Evolutionary conservation across 2,113 vertebrate genomes (phyloP).

Genomic region (Cervus canadensis): DNA sequence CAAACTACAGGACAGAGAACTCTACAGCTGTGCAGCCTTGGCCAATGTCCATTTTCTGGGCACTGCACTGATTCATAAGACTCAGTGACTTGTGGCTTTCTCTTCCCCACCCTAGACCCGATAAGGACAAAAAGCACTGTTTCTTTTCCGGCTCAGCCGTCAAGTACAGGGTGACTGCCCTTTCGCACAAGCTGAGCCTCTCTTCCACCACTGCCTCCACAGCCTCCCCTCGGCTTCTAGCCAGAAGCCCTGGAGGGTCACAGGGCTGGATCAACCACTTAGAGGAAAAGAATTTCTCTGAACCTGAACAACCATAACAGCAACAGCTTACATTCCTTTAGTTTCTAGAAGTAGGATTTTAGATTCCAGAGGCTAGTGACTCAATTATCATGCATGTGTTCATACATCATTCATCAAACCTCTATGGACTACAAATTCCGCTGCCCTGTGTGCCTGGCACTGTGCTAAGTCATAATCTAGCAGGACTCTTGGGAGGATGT

Average conservation of each 20-base stretch:
- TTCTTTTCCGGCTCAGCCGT: not conserved
- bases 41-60: not conserved
- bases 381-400: rapidly evolving
- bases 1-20: not conserved
- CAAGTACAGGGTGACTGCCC: not conserved
- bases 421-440: not conserved
- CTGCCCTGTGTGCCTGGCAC: not conserved
- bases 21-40: not conserved
- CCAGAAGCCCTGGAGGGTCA: not conserved
- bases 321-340: not conserved
- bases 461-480: not conserved
- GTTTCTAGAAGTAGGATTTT: not conserved
- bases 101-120: not conserved
- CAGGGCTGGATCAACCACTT: not conserved
- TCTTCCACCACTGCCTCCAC: rapidly evolving
- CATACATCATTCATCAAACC: not conserved
- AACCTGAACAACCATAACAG: not conserved
- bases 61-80: not conserved
- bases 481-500: not conserved
- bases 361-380: not conserved
- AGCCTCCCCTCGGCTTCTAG: rapidly evolving
- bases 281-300: not conserved
- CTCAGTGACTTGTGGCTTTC: not conserved
- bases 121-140: not conserved
- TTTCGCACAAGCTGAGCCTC: not conserved